A percentile compares a stretch with the other conserved stretches of the same genome.
Conservation (phyloP, 1,140 invertebrate genomes). For the Drosophila bifasciata region DNA sequence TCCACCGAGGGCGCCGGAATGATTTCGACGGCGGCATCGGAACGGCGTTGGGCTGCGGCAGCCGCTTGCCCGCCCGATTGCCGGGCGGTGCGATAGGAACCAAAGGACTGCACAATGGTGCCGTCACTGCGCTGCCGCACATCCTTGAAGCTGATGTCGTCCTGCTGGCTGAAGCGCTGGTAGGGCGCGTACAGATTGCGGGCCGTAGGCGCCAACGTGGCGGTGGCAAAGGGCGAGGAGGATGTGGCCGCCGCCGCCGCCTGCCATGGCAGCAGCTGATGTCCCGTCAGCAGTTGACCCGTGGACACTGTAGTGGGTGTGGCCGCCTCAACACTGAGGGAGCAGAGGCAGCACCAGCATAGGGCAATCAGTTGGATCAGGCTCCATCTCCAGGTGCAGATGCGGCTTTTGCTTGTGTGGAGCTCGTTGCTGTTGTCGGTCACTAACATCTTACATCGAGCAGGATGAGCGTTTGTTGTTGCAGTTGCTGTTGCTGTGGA, state of each 20-base stretch:
- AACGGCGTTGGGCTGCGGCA: slow-evolving; percentile 57
- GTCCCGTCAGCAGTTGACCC: slow-evolving; percentile 58
- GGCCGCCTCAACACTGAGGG: slow-evolving; percentile 16
- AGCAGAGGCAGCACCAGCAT: slow-evolving; percentile 34
- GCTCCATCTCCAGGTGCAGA: slow-evolving; percentile 61
- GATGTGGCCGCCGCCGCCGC: slow-evolving; percentile 30
- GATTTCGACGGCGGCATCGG: slow-evolving; percentile 63
- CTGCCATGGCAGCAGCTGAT: slow-evolving; percentile 66
- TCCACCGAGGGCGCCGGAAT: slow-evolving; percentile 70
- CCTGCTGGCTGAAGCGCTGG: slow-evolving; percentile 73
- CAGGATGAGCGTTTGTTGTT: slow-evolving; percentile 51
- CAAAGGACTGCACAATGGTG: slow-evolving; percentile 71
- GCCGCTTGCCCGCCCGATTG: slow-evolving; percentile 13
- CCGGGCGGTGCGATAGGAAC: slow-evolving; percentile 72
- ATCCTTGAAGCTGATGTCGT: slow-evolving; percentile 73
- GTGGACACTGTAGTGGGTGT: slow-evolving; percentile 45
- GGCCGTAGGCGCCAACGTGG: slow-evolving; percentile 50
- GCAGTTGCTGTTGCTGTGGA: slow-evolving; percentile 10
- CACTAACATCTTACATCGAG: slow-evolving; percentile 84
- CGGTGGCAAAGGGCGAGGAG: slow-evolving; percentile 19
- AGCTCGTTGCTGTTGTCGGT: slow-evolving; percentile 37
- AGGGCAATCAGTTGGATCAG: slow-evolving; percentile 54
- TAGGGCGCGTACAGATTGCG: slow-evolving; percentile 80
- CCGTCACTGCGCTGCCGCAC: slow-evolving; percentile 68
- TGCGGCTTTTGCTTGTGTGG: slow-evolving; percentile 19